Conservation (phyloP, 2,888 invertebrate species). For the Oligia fasciuncula region DNA sequence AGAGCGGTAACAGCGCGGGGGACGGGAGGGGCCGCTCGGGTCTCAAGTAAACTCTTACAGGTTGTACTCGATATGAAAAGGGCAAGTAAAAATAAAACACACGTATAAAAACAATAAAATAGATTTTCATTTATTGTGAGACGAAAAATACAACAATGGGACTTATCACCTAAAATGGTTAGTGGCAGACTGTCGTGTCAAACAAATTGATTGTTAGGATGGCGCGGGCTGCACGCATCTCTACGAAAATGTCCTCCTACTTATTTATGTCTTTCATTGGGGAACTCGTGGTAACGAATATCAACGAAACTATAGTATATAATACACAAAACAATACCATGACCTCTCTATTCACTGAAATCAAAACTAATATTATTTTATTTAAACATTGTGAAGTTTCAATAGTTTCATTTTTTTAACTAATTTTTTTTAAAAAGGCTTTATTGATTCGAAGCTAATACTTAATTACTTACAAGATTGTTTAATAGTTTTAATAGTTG, state of each 20-base stretch:
- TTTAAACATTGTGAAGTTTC: conserved; percentile 88
- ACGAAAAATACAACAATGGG: conserved; percentile 91
- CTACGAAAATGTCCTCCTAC: conserved; percentile 79
- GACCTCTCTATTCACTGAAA: conserved; percentile 87
- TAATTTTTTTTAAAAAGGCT: conserved; percentile 89
- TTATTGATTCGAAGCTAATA: conserved; percentile 90
- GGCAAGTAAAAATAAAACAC: conserved; percentile 82
- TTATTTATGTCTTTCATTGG: conserved; percentile 89
- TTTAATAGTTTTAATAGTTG: conserved; percentile 87
- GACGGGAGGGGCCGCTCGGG: too few relatives aligned
- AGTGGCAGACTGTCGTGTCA: conserved; percentile 89
- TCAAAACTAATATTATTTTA: conserved; percentile 86
- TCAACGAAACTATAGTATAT: conserved; percentile 84
- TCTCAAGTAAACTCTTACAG: too few relatives aligned
- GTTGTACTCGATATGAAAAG: not conserved
- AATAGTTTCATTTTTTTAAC: conserved; percentile 87
- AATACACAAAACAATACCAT: conserved; percentile 87
- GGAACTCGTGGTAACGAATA: conserved; percentile 88
- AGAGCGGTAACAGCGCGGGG: too few relatives aligned
- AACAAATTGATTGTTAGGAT: conserved; percentile 83
- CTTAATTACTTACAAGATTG: conserved; percentile 90
- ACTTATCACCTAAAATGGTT: conserved; percentile 90
- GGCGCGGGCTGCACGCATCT: conserved; percentile 59
- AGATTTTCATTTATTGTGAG: conserved; percentile 91
- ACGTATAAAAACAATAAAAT: conserved; percentile 89